Evolutionary conservation across 2,888 invertebrate species (phyloP), one percentile per base, ranked within the genome.

Genomic region (Antitype chi): DNA sequence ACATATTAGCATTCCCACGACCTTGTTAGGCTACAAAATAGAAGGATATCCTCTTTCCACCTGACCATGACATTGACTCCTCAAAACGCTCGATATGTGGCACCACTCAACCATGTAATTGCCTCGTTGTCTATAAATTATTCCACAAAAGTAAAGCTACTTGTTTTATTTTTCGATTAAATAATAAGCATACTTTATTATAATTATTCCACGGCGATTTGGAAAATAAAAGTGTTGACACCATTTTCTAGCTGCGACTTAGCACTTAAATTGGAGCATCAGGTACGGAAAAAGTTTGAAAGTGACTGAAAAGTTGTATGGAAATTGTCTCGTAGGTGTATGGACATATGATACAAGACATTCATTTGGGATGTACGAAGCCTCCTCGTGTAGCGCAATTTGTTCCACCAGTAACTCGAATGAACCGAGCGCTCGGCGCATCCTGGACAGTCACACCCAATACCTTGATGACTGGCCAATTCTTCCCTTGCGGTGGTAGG

Each of bases 81-180:
- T 85, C 74, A 79, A 86, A 85, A 87, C 90, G 93, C 89, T 93
- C 87, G 88, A 93, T 92, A 91, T 91, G 89, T 85, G 87, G 76
- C 82, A 82, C 90, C 88, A 86, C 75, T 91, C 89, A 87, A 91
- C 92, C 94, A 88, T 93, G 90, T 92, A 92, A 95, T 94, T 92
- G 85, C 88, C 90, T 92, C 76, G 90, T 92, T 94, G 87, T 90
- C 85, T 88, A 89, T 89, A 87, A 90, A 89, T 91, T 90, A 86
- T 78, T 59, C 64, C 62, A 77, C 76, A 76, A 81, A 82, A 77
- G 72, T 69, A 60, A 74, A 74, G 69, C 28, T 80, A 73, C 76
- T 81, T 84, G 81, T 79, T 78, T 69, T 60, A 68, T 71, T 85
- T 80, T 70, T 70, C 53, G 25, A 60, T 52, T 71, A 49, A 67